phyloP scores from a whole-genome alignment of 1,140 invertebrate genomes.

The Sipha flava region DNA sequence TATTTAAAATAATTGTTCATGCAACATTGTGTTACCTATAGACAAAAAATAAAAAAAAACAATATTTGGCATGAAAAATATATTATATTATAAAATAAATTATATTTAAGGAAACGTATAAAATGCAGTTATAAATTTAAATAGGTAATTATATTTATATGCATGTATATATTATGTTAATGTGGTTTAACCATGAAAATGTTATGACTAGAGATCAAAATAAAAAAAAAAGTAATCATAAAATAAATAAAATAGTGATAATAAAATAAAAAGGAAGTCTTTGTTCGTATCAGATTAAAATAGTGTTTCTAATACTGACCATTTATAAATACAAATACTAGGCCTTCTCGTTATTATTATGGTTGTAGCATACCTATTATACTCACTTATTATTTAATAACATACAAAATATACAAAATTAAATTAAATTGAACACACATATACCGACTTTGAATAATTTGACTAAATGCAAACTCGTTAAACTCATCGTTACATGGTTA shows the following conservation, averaged over 20 bases:
- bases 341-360: not conserved
- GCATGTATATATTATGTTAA: not conserved
- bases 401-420: constrained; percentile 6
- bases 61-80: not conserved
- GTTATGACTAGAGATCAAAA: constrained; percentile 12
- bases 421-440: constrained; percentile 16
- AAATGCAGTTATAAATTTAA: not conserved
- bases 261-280: constrained; percentile 10
- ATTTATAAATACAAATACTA: not conserved
- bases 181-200: not conserved
- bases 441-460: not conserved
- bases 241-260: not conserved
- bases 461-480: not conserved
- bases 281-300: constrained; percentile 17
- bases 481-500: not conserved
- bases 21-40: too few relatives aligned
- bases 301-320: constrained; percentile 6
- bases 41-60: not conserved
- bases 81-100: constrained; percentile 10
- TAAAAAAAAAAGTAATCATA: not conserved
- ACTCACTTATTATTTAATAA: not conserved
- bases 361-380: not conserved
- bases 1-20: too few relatives aligned
- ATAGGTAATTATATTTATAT: not conserved
- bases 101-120: not conserved